Base-by-base conservation (phyloP, 2,888 invertebrate genomes). In the Yponomeuta plumbellus region DNA sequence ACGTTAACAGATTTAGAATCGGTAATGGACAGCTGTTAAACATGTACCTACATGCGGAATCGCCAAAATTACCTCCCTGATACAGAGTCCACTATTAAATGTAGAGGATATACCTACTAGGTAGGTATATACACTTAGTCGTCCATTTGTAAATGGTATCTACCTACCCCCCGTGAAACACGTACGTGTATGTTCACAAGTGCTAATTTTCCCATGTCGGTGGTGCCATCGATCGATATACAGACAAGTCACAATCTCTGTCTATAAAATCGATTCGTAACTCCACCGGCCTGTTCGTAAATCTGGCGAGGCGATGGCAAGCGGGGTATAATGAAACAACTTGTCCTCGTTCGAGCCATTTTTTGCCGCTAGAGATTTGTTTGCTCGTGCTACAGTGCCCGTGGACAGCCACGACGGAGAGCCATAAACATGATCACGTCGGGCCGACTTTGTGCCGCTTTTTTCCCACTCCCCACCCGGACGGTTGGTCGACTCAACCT, bases 291-390 rank as follows among this genome's bases (percentile, higher is more conserved):
- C 75, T 77, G 81, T 85, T 79, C 85, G 86, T 88, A 88, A 88
- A 87, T 89, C 87, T 85, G 85, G 83, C 81, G 84, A 85, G 85
- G 87, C 67, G 69, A 69, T 67, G 66, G 64, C 69, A 71, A 71
- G 65, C 67, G 69, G 65, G 65, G 72, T 67, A 71, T 71, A 72
- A 72, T 85, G 84, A 84, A 88, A 90, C 88, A 87, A 85, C 88
- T 88, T 89, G 90, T 90, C 86, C 80, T 78, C 81, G 79, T 80
- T 78, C 82, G 80, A 82, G 84, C 81, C 83, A 85, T 90, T 91
- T 91, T 91, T 91, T 89, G 86, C 88, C 86, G 83, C 85, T 81
- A 86, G 83, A 90, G 89, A 89, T 91, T 90, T 90, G 90, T 89
- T 90, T 85, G 84, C 77, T 75, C 81, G 82, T 77, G 80, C 81